Base-by-base conservation (phyloP, 2,797 vertebrate genomes). In the Chanos chanos region DNA sequence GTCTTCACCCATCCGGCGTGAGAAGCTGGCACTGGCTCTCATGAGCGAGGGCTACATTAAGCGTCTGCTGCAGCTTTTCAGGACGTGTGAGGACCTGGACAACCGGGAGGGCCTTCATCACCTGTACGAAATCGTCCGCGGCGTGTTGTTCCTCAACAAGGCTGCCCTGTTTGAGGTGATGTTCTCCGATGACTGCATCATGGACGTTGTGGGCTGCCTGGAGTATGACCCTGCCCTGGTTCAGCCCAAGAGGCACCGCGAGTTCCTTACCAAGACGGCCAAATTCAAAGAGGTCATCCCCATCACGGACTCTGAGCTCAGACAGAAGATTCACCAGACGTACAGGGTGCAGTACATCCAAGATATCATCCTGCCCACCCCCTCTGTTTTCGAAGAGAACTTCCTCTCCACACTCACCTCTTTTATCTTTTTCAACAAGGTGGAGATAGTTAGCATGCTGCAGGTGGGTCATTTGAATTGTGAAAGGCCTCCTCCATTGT, bases 371-470 rank as follows among this genome's bases (percentile, higher is more conserved):
- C 90, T 99, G 76, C 97, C 97, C 4, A 99, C 96, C 0, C 97
- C 96, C 0, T 99, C 97, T 4, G 92, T 99, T 82, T 99, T 99
- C 82, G 97, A 99, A 86, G 97, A 99, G 79, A 99, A 99, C 86
- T 97, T 99, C 87, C 92, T 99, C 75, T 99, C 97, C 80, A 99
- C 96, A 2, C 95, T 99, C 72, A 97, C 92, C 1, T 99, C 97
- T 74, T 99, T 99, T 87, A 99, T 99, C 89, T 99, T 98, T 87
- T 99, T 98, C 89, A 99, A 99, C 88, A 99, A 99, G 84, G 96
- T 99, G 88, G 97, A 99, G 79, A 99, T 99, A 80, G 97, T 99
- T 89, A 98, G 95, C 89, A 98, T 99, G 96, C 87, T 99, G 75
- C 96, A 99, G 95, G 97, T 99, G 30, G 25, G 58, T 43, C 21